phyloP scores from a whole-genome alignment of 2,888 invertebrate genomes.

The Heteromyza rotundicornis region DNA sequence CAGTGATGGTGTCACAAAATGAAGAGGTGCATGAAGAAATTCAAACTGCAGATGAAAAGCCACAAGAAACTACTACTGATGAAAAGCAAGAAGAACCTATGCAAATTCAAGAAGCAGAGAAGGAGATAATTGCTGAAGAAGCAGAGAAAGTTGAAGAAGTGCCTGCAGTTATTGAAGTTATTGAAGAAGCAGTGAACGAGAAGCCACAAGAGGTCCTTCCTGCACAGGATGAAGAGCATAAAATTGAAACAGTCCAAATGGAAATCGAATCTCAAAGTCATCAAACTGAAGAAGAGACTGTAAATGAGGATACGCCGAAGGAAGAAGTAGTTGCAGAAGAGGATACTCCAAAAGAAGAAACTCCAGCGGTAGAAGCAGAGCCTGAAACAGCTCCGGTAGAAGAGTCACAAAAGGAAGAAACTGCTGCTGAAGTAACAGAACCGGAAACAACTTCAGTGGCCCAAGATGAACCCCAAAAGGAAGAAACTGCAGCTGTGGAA shows the following conservation, averaged over 20 bases:
- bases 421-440: slow-evolving; percentile 18
- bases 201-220: background rate
- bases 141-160: background rate
- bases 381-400: background rate
- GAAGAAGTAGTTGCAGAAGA: slow-evolving; percentile 23
- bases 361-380: background rate
- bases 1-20: background rate
- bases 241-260: background rate
- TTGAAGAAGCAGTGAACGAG: background rate
- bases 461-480: background rate
- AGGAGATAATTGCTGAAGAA: background rate
- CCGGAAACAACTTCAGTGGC: no score
- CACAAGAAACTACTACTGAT: background rate
- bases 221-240: background rate
- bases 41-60: background rate
- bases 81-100: background rate
- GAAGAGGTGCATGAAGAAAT: slow-evolving; percentile 9
- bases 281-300: background rate
- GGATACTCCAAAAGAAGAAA: slow-evolving; percentile 14
- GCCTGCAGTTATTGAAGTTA: background rate
- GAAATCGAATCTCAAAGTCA: background rate
- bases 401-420: slow-evolving; percentile 7
- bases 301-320: slow-evolving; percentile 25
- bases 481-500: background rate
- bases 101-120: background rate